Percentiles rank a stretch among this genome's conserved stretches.
These are phyloP conservation scores for Sphaerophoria rueppellii DNA, from an alignment of 2,888 invertebrate species.

Conservation along the genomic window DNA sequence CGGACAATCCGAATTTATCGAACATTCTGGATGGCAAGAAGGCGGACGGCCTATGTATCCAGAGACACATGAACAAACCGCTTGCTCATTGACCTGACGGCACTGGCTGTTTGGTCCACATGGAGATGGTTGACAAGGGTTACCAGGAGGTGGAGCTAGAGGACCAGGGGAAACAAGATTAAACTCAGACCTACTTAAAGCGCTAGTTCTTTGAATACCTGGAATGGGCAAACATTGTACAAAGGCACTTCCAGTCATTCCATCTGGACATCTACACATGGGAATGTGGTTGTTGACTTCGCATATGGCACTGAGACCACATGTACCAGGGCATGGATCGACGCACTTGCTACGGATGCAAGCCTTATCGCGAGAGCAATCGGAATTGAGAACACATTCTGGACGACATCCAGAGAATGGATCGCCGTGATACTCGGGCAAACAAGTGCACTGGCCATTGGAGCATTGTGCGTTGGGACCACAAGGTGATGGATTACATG, in stretches of 20 bases:
- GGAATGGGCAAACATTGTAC: constrained; percentile 84
- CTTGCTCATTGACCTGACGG: constrained; percentile 86
- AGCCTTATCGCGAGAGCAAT: constrained; percentile 88
- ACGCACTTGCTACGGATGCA: constrained; percentile 89
- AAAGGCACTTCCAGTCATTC: constrained; percentile 89
- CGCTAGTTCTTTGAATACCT: constrained; percentile 79
- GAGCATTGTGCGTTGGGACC: constrained; percentile 89
- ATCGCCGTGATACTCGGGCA: constrained; percentile 85
- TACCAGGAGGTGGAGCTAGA: constrained; percentile 75
- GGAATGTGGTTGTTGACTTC: constrained; percentile 89
- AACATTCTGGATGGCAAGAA: constrained; percentile 90
- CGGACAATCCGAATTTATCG: constrained; percentile 88
- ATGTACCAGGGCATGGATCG: constrained; percentile 91
- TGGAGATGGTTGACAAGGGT: constrained; percentile 88
- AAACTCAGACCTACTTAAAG: not conserved
- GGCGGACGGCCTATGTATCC: constrained; percentile 89
- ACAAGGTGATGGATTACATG: constrained; percentile 89
- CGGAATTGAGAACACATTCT: constrained; percentile 90
- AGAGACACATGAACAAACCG: constrained; percentile 88
- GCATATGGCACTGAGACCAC: constrained; percentile 89
- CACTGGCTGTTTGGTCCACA: constrained; percentile 92
- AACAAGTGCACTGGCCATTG: constrained; percentile 86
- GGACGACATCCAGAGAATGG: constrained; percentile 88
- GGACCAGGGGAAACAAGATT: not conserved
- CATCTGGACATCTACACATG: constrained; percentile 87